Evolutionary conservation across 1,140 invertebrate species (phyloP).

Genomic region (Galendromus occidentalis): DNA sequence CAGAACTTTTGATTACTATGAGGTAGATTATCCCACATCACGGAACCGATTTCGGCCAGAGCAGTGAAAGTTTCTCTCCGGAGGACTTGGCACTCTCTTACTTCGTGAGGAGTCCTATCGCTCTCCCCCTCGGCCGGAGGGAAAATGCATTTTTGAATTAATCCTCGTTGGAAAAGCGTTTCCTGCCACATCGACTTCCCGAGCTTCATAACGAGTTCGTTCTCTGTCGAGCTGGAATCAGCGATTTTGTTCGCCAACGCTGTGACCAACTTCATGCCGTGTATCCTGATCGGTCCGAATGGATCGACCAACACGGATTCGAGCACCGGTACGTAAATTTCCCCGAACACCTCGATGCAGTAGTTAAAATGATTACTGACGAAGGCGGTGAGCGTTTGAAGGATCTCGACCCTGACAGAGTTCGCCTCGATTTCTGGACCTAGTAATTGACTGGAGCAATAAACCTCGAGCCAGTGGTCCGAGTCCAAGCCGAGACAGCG

Average conservation of each 20-base stretch:
- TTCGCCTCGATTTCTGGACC: background rate
- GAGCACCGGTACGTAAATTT: background rate
- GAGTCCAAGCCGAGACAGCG: background rate
- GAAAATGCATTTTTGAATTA: background rate
- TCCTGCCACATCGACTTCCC: background rate
- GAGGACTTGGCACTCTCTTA: background rate
- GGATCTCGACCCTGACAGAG: background rate
- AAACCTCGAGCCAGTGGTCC: background rate
- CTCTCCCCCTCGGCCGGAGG: background rate
- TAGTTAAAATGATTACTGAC: background rate
- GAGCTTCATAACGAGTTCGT: background rate
- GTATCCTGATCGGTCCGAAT: background rate
- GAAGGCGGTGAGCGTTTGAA: background rate
- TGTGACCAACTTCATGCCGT: background rate
- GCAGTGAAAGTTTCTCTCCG: background rate
- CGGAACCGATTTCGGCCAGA: background rate
- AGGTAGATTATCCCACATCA: background rate
- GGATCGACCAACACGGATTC: background rate
- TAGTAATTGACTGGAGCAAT: background rate
- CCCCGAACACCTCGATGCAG: background rate
- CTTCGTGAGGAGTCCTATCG: background rate
- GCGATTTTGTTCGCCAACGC: background rate
- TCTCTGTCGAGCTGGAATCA: background rate
- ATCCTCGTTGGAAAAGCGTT: background rate
- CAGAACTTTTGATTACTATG: background rate